Conservation (phyloP, 2,888 invertebrate genomes). For the Diarsia brunnea region DNA sequence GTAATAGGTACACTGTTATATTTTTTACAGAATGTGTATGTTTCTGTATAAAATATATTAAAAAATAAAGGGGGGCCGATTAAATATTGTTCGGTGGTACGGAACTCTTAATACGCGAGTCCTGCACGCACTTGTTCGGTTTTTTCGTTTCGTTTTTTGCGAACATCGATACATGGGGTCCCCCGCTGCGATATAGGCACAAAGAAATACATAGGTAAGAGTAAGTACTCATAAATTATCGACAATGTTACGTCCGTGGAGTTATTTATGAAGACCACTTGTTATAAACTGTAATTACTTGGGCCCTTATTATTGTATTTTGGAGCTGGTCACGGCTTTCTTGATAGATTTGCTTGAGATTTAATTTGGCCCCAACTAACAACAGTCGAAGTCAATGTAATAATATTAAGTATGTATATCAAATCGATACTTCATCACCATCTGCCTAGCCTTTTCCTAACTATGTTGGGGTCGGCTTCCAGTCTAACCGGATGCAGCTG, state of each 20-base stretch:
- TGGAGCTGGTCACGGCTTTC: neutral
- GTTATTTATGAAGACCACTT: conserved; percentile 51
- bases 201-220: conserved; percentile 42
- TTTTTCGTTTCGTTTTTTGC: conserved; percentile 34
- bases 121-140: too few relatives aligned
- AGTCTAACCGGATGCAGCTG: too few relatives aligned
- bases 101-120: neutral
- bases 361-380: neutral
- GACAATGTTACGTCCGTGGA: conserved; percentile 40
- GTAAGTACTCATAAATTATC: conserved; percentile 49
- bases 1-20: too few relatives aligned
- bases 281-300: conserved; percentile 41
- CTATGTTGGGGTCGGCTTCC: too few relatives aligned
- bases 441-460: too few relatives aligned
- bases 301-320: conserved; percentile 12
- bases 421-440: too few relatives aligned
- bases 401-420: too few relatives aligned
- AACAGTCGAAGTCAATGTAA: neutral
- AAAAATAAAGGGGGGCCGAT: too few relatives aligned
- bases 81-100: neutral
- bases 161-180: conserved; percentile 41
- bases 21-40: too few relatives aligned
- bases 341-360: too few relatives aligned
- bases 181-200: conserved; percentile 41
- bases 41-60: too few relatives aligned